A percentile compares a stretch with the other conserved stretches of the same genome.
Conservation (phyloP, 2,113 vertebrate species). For the Oreotragus oreotragus region DNA sequence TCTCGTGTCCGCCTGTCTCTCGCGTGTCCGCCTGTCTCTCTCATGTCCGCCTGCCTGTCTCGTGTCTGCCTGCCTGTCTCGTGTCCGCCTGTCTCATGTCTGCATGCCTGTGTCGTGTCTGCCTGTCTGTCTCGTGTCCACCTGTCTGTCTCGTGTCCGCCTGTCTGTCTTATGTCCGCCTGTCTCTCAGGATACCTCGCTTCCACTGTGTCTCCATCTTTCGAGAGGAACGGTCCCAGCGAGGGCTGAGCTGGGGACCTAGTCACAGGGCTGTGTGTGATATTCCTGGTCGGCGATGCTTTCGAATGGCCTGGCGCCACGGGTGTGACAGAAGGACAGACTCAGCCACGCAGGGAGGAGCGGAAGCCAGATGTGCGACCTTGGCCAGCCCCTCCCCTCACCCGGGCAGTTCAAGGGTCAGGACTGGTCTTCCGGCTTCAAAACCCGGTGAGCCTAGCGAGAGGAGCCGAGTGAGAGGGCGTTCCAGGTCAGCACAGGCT, state of each 20-base stretch:
- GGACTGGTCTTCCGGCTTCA: not conserved
- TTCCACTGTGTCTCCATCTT: not conserved
- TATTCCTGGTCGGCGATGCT: accelerated
- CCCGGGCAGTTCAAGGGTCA: accelerated
- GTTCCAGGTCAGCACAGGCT: not conserved
- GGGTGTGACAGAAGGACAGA: not conserved
- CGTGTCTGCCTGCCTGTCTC: not conserved
- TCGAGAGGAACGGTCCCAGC: not conserved
- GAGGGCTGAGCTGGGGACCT: not conserved
- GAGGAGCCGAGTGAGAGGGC: not conserved
- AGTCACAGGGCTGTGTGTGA: not conserved
- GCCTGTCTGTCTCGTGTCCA: not conserved
- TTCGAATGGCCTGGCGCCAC: too few species aligned
- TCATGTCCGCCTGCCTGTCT: not conserved
- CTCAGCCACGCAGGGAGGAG: accelerated
- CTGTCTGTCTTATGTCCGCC: not conserved
- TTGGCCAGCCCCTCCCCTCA: not conserved
- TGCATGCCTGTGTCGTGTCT: not conserved
- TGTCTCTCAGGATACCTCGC: not conserved
- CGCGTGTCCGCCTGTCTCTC: not conserved
- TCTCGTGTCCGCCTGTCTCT: accelerated
- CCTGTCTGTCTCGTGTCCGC: not conserved
- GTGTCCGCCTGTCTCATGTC: accelerated
- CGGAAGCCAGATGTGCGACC: accelerated
- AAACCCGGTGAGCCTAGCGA: accelerated